Base-by-base conservation (phyloP, 2,113 vertebrate genomes). In the Apeltes quadracus region DNA sequence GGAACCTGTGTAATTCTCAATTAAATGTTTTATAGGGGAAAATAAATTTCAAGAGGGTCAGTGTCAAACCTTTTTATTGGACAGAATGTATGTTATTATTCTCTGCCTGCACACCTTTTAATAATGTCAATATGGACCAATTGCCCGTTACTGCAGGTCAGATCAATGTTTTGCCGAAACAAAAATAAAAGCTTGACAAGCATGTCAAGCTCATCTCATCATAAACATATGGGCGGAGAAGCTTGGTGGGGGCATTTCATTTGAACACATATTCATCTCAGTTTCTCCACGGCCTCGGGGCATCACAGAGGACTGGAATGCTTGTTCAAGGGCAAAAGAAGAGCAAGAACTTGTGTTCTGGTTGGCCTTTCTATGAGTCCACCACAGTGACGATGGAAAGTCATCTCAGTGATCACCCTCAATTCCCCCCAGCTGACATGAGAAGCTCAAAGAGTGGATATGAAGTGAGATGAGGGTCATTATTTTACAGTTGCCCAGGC, bases 251-350 rank as follows among this genome's bases (percentile, higher is more conserved):
- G 69, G 78, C 66, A 84, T 69, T 65, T 84, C 78, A 86, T 78
- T n/a, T 59, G 61, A 75, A 76, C 72, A 61, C 7, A 29, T 84
- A 76, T 79, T 82, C 74, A 85, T 63, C 53, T 0, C 78, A 84
- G 85, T 86, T 85, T 79, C 84, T 89, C 72, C 72, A 84, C 76
- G 70, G 90, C 92, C 91, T 90, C 68, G 4, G 92, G n/a, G 91
- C 90, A 83, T 77, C 78, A 57, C 22, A 4, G 81, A 68, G 83
- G 84, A 89, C 85, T 83, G 88, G 84, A 92, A 83, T 25, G 91
- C 93, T 91, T 86, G 91, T 29, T 91, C 87, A 84, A 83, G 76
- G 86, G 82, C 50, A 29, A 84, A 83, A 79, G 66, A 67, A 75
- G 34, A 76, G 57, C 16, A 15, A 34, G 27, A 51, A 79, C 61